Percentiles rank a stretch among this genome's conserved stretches.
phyloP scores from a whole-genome alignment of 2,113 vertebrate species.

The Ptilonorhynchus violaceus region DNA sequence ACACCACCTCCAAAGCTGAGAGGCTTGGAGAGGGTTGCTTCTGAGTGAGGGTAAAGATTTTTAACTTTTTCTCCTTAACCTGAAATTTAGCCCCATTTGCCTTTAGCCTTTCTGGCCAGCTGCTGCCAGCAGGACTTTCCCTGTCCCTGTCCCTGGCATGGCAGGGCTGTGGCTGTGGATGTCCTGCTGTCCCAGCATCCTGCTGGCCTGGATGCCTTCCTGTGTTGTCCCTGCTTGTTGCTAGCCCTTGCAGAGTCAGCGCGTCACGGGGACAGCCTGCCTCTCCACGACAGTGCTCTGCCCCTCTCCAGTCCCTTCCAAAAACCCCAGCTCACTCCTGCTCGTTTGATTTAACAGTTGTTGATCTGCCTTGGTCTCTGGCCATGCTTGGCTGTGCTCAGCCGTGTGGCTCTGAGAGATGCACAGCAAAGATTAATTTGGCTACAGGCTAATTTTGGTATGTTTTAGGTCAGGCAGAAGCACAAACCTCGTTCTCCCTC shows the following conservation, averaged over 20 bases:
- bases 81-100: not conserved
- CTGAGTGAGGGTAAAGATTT: not conserved
- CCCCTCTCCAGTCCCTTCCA: not conserved
- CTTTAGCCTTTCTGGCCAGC: not conserved
- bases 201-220: not conserved
- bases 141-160: not conserved
- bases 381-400: constrained; percentile 12
- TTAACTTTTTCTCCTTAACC: not conserved
- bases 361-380: constrained; percentile 21
- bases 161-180: not conserved
- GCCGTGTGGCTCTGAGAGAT: constrained; percentile 21
- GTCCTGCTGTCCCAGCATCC: not conserved
- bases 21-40: not conserved
- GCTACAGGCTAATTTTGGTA: not conserved
- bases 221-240: not conserved
- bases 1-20: not conserved
- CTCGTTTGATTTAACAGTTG: constrained; percentile 19
- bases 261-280: not conserved
- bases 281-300: not conserved
- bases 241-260: constrained; percentile 6
- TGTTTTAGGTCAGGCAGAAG: constrained; percentile 1
- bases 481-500: not conserved
- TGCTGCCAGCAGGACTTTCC: not conserved
- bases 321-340: not conserved
- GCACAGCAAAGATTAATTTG: not conserved